Evolutionary conservation across 2,113 vertebrate species (phyloP).

Genomic region (Apodemus speciosus): DNA sequence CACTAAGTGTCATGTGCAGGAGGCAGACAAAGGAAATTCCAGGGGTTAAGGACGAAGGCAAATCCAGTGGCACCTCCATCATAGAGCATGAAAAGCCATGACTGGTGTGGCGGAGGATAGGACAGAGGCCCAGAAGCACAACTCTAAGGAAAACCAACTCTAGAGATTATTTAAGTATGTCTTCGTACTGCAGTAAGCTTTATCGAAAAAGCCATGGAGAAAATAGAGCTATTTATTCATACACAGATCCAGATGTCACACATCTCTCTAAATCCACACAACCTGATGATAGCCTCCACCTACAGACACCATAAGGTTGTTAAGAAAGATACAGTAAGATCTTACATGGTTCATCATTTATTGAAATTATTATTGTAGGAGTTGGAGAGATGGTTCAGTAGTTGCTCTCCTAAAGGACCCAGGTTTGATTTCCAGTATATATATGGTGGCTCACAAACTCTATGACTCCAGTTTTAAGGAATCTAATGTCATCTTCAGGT

Average conservation of each 20-base stretch:
- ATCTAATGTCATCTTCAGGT: neutral
- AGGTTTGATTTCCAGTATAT: neutral
- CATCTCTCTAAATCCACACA: neutral
- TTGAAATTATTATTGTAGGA: neutral
- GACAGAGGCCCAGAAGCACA: constrained; percentile 26
- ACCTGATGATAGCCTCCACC: neutral
- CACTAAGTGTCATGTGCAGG: neutral
- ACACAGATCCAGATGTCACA: neutral
- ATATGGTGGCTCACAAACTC: neutral
- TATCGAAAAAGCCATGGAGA: neutral
- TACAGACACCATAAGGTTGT: neutral
- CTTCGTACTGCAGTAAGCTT: neutral
- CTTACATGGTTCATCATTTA: neutral
- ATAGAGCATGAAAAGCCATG: constrained; percentile 28
- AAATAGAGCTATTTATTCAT: neutral
- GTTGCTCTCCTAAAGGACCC: neutral
- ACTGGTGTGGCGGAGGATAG: constrained; percentile 12
- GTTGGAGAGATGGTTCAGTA: neutral
- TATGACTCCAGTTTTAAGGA: neutral
- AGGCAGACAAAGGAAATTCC: constrained; percentile 1
- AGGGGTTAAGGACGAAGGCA: neutral
- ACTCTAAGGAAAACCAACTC: constrained; percentile 8
- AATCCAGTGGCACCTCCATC: neutral
- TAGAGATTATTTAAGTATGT: constrained; percentile 6
- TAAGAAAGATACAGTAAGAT: neutral